Base-by-base conservation (phyloP, 2,113 vertebrate species). In the Rhynchomys soricoides region DNA sequence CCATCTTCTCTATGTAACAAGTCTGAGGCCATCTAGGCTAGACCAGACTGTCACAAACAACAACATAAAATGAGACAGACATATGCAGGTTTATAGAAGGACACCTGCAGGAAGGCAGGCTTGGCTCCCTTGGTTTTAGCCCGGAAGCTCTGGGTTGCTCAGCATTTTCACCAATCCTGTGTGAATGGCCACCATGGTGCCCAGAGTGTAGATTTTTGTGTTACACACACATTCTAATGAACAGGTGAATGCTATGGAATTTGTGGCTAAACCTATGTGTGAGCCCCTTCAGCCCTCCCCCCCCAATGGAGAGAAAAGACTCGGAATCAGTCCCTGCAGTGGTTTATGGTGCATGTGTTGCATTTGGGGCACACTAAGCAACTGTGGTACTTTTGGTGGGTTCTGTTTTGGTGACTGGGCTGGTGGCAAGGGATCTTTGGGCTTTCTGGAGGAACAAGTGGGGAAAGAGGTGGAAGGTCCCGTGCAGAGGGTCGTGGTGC, bases 131-230 rank as follows among this genome's bases (percentile, higher is more conserved):
- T 62, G 45, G 0, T 10, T 22, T 91, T 52, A 34, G 90, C 68
- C 29, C 29, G 48, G 26, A 55, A 87, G n/a, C 7, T 0, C 16
- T 1, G 3, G 37, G 48, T 0, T 7, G 34, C 57, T 64, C 8
- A 37, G 3, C 4, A 8, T 17, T 48, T 40, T 16, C 6, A 1
- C 7, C 55, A 29, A 45, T 13, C 55, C 34, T 16, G 11, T 4
- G 37, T 71, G 40, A 22, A 13, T 5, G 62, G 55, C 43, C 74
- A 66, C 0, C 0, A 9, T 17, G n/a, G 45, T 83, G 34, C 48
- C 1, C 3, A 1, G 62, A 15, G 7, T 26, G 31, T 48, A 9
- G 45, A 74, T 43, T 93, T 82, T 17, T 45, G 31, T n/a, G 17
- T 37, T 68, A 37, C 52, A 59, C 71, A 68, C 24, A 26, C 0